A percentile compares a stretch with the other conserved stretches of the same genome.
Evolutionary conservation across 1,140 invertebrate genomes (phyloP).

Genomic region (Saxidomus purpurata): DNA sequence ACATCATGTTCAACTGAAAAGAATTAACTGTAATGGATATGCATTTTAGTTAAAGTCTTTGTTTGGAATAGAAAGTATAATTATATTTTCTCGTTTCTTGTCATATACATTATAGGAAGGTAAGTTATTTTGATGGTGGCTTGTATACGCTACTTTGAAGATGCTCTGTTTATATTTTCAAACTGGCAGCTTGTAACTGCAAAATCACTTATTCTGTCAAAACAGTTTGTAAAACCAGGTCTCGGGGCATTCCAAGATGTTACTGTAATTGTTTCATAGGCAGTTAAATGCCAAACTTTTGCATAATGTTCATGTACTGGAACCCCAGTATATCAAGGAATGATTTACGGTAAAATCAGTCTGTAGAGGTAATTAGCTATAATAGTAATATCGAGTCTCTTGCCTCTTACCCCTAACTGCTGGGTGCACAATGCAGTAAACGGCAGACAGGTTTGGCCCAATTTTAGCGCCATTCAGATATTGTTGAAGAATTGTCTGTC

Average conservation of each 20-base stretch:
- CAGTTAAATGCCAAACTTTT: conserved; percentile 40
- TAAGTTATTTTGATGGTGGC: conserved; percentile 20
- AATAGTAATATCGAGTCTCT: too few relatives aligned
- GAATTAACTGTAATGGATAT: too few relatives aligned
- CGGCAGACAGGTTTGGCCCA: too few relatives aligned
- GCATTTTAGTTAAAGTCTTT: not conserved
- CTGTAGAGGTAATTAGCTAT: too few relatives aligned
- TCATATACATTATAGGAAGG: not conserved
- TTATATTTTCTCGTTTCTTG: not conserved
- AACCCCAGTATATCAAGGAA: not conserved
- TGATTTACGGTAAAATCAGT: not conserved
- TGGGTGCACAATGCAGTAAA: too few relatives aligned
- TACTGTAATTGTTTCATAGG: conserved; percentile 43
- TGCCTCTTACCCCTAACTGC: too few relatives aligned
- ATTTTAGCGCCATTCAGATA: too few relatives aligned
- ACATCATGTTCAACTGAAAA: too few relatives aligned
- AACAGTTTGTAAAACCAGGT: conserved; percentile 39
- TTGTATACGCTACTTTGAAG: conserved; percentile 29
- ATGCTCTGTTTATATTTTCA: conserved; percentile 31
- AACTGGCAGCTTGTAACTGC: not conserved
- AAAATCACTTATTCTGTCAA: conserved; percentile 48
- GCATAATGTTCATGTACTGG: conserved; percentile 43
- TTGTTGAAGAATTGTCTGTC: too few relatives aligned
- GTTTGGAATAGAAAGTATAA: not conserved
- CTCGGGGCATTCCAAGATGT: conserved; percentile 13